These are phyloP conservation scores for Spatula clypeata DNA, from an alignment of 2,797 vertebrate species.

Conservation along the genomic window DNA sequence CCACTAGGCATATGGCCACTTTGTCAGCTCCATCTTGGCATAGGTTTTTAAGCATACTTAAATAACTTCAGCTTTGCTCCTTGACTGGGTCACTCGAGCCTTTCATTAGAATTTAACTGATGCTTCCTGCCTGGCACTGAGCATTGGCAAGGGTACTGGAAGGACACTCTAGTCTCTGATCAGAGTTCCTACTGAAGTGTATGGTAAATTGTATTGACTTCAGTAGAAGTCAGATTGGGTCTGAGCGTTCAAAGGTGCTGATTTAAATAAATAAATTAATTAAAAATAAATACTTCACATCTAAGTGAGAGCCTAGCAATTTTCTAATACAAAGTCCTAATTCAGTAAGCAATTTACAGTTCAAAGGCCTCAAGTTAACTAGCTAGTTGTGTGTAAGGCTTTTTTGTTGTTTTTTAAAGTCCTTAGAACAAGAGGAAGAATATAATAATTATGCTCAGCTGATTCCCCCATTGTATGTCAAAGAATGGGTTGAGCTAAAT, in stretches of 20 bases:
- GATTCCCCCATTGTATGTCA: not conserved
- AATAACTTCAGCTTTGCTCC: constrained; percentile 44
- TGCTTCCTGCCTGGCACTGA: not conserved
- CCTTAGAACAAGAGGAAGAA: not conserved
- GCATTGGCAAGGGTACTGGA: not conserved
- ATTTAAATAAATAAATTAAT: not conserved
- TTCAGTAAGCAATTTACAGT: not conserved
- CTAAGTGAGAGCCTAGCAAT: accelerated
- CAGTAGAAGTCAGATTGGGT: not conserved
- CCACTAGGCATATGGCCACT: constrained; percentile 18
- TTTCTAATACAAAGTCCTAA: not conserved
- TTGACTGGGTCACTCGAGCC: constrained; percentile 7
- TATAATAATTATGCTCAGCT: not conserved
- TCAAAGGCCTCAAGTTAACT: not conserved
- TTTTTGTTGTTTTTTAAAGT: not conserved
- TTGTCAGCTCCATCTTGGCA: constrained; percentile 56
- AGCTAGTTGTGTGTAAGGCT: not conserved
- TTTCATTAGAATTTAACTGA: constrained; percentile 27
- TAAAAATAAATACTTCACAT: not conserved
- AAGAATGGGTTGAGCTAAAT: not conserved
- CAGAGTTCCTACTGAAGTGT: not conserved
- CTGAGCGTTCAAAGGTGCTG: not conserved
- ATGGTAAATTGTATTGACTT: not conserved
- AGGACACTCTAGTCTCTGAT: not conserved
- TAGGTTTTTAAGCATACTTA: constrained; percentile 33